These are phyloP conservation scores for Sphinx pinastri DNA, from an alignment of 2,888 invertebrate species.

Conservation along the genomic window DNA sequence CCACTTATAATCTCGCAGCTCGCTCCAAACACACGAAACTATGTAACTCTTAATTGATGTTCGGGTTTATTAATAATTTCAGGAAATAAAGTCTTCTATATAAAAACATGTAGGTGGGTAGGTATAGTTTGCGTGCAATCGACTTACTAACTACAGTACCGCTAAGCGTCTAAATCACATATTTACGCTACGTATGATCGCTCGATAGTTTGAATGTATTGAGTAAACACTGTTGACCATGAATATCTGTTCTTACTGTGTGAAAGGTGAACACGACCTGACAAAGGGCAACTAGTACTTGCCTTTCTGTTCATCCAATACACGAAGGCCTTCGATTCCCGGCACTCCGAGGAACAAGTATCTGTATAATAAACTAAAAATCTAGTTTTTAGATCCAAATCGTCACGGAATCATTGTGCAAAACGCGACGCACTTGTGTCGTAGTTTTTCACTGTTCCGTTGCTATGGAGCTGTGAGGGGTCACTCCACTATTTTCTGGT, in stretches of 20 bases:
- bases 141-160: neutral
- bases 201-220: slow-evolving; percentile 36
- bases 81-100: neutral
- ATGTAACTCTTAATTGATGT: slow-evolving; percentile 6
- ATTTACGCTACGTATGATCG: slow-evolving; percentile 3
- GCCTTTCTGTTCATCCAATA: slow-evolving; percentile 83
- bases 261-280: slow-evolving; percentile 59
- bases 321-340: slow-evolving; percentile 68
- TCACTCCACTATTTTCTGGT: slow-evolving; percentile 55
- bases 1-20: slow-evolving; percentile 5
- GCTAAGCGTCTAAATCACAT: slow-evolving; percentile 18
- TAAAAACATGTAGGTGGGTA: slow-evolving; percentile 6
- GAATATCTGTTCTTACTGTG: slow-evolving; percentile 47
- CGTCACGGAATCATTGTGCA: slow-evolving; percentile 70
- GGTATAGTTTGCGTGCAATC: slow-evolving; percentile 6
- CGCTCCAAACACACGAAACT: slow-evolving; percentile 12
- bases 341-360: slow-evolving; percentile 66
- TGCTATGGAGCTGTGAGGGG: slow-evolving; percentile 65
- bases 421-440: slow-evolving; percentile 72
- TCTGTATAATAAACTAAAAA: slow-evolving; percentile 51
- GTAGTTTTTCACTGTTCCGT: slow-evolving; percentile 71
- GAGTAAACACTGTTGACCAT: slow-evolving; percentile 64
- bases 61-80: slow-evolving; percentile 16
- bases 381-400: slow-evolving; percentile 54
- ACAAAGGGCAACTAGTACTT: slow-evolving; percentile 71